These are phyloP conservation scores for Pachymerium ferrugineum DNA, from an alignment of 2,888 invertebrate species.

Conservation along the genomic window DNA sequence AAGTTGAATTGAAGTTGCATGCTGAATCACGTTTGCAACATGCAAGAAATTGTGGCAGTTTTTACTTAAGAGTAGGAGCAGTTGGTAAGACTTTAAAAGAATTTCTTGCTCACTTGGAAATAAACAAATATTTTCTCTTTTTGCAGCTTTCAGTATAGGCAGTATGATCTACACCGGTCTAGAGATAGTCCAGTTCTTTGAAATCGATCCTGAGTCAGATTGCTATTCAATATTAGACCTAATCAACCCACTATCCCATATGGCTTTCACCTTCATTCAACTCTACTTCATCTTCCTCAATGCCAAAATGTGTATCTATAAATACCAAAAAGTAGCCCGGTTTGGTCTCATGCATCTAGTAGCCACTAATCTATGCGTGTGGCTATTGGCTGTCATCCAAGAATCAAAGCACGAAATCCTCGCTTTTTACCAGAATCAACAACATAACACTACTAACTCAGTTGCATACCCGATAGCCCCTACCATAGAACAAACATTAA, in stretches of 20 bases:
- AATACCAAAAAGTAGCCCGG: slow-evolving; percentile 57
- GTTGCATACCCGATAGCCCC: neutral
- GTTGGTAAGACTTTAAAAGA: slow-evolving; percentile 62
- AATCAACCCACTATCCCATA: slow-evolving; percentile 43
- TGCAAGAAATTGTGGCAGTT: slow-evolving; percentile 36
- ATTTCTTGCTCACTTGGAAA: too few species aligned
- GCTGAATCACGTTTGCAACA: neutral
- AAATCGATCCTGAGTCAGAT: slow-evolving; percentile 42
- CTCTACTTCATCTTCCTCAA: slow-evolving; percentile 50
- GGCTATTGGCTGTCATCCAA: slow-evolving; percentile 69
- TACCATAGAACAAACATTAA: neutral
- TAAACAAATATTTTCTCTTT: too few species aligned
- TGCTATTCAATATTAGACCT: slow-evolving; percentile 43
- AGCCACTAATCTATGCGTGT: slow-evolving; percentile 70
- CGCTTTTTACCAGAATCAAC: too few species aligned
- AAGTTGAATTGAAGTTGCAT: neutral
- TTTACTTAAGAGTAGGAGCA: slow-evolving; percentile 77
- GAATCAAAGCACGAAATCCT: slow-evolving; percentile 55
- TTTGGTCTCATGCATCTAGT: slow-evolving; percentile 75
- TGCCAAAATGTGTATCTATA: slow-evolving; percentile 54
- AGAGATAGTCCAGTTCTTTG: slow-evolving; percentile 46
- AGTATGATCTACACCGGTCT: slow-evolving; percentile 49
- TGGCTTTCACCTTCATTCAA: slow-evolving; percentile 48
- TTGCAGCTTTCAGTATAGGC: slow-evolving; percentile 49
- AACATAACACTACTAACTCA: too few species aligned